These are phyloP conservation scores for Papilio xuthus DNA, from an alignment of 1,140 invertebrate genomes.

Conservation along the genomic window DNA sequence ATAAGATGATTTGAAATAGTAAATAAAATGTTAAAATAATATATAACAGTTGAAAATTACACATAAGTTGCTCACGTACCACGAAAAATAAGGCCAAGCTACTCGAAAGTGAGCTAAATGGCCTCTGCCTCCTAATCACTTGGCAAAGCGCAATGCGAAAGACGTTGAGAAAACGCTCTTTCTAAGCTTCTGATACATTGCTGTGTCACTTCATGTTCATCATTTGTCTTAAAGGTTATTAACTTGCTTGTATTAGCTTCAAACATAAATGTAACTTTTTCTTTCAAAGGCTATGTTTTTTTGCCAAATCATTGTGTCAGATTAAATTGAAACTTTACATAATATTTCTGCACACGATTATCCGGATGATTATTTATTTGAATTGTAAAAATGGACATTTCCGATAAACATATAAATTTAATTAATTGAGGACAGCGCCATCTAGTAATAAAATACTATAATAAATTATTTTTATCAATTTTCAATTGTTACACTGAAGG, in stretches of 20 bases:
- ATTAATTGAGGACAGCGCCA: too few species aligned
- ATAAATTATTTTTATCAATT: too few species aligned
- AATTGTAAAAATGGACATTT: too few species aligned
- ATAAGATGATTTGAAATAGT: background rate
- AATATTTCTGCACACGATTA: too few species aligned
- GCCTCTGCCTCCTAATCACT: constrained; percentile 23
- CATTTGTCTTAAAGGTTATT: background rate
- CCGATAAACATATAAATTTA: too few species aligned
- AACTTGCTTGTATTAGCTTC: background rate
- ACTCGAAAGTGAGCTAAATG: constrained; percentile 19
- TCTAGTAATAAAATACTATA: too few species aligned
- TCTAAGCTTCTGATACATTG: background rate
- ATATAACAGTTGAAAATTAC: background rate
- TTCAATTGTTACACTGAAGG: background rate
- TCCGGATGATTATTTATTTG: too few species aligned
- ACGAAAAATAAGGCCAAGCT: constrained; percentile 24
- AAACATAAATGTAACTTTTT: background rate
- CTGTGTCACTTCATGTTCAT: background rate
- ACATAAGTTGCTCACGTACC: constrained; percentile 14
- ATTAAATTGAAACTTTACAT: too few species aligned
- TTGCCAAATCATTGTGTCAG: background rate
- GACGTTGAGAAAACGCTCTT: background rate
- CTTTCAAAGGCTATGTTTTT: too few species aligned
- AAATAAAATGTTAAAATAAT: background rate
- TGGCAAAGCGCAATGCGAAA: constrained; percentile 18